phyloP scores from a whole-genome alignment of 2,888 invertebrate genomes.

The Drosophila heteroneura region DNA sequence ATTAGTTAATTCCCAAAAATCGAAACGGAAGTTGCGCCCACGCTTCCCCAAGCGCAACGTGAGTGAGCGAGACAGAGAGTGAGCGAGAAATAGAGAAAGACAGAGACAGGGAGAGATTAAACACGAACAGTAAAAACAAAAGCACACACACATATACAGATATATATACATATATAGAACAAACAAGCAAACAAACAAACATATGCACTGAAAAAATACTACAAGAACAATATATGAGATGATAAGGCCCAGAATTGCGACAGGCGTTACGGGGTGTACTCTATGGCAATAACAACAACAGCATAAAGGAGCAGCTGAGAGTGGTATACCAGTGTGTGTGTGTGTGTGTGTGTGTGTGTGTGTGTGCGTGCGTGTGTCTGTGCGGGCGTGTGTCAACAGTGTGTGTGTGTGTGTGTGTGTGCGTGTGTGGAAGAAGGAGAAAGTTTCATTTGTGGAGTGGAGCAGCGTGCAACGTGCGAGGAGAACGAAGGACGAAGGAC shows the following conservation, averaged over 20 bases:
- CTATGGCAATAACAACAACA: constrained; percentile 58
- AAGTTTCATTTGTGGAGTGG: constrained; percentile 5
- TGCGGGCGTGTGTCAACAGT: constrained; percentile 9
- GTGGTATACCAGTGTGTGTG: constrained; percentile 18
- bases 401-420: constrained; percentile 12
- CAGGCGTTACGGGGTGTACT: constrained; percentile 55
- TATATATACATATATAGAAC: not conserved
- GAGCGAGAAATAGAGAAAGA: not conserved
- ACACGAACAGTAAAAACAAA: not conserved
- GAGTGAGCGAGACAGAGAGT: not conserved
- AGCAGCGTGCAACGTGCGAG: constrained; percentile 7
- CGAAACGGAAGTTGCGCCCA: constrained; percentile 70
- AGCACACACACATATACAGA: constrained; percentile 7
- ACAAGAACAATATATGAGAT: constrained; percentile 46
- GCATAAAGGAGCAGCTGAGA: constrained; percentile 25
- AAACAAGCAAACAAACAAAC: constrained; percentile 16
- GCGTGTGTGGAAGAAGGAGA: constrained; percentile 8
- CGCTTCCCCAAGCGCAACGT: constrained; percentile 14
- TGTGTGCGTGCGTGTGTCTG: constrained; percentile 5
- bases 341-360: constrained; percentile 19
- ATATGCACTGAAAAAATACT: constrained; percentile 32
- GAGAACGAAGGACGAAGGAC: not conserved
- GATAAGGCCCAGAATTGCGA: constrained; percentile 67
- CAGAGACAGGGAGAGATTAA: not conserved
- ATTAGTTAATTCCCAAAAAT: constrained; percentile 76